Evolutionary conservation across 2,888 invertebrate genomes (phyloP), one percentile per base, ranked within the genome.

Genomic region (Stratiomys singularior): DNA sequence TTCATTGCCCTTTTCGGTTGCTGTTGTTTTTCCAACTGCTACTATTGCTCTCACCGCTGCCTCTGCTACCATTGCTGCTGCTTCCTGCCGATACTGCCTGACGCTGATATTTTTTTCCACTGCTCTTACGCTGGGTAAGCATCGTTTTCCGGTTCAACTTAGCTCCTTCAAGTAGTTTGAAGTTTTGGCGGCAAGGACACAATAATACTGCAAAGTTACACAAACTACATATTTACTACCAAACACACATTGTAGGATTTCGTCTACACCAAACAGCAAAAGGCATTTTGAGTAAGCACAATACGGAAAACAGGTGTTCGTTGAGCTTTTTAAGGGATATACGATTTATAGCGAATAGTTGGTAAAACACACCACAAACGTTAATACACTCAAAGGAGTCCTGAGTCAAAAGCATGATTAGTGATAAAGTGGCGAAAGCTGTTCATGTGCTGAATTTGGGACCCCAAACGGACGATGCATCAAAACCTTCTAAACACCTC

Each of bases 1-100:
- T 74, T 74, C 60, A 60, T 74, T 74, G 74, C 74, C 74, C 27
- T 74, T 74, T 74, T 15, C 67, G n/a, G 44, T 44, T 67, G 44
- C 64, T 64, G 18, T 44, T 67, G 46, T 44, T 67, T 23, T 21
- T 64, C 64, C 64, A 28, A 28, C 25, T 60, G 28, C 28, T 64
- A 37, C 37, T 37, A 37, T 37, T 37, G 37, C 37, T 37, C 37
- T 3, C 9, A 9, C 37, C 37, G 9, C 37, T 37, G 37, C 37
- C 9, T 9, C 37, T 37, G 9, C 37, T 9, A 37, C 37, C 9
- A 9, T 3, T 37, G 9, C 37, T 37, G 37, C 3, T 37, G 37
- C 37, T 37, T 37, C 37, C 37, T 37, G 64, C 64, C 28, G 30
- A 58, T 69, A 47, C 30, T 47, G 69, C 11, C n/a, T 69, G 30